Evolutionary conservation across 2,888 invertebrate species (phyloP).

Genomic region (Drosophila suboccidentalis): DNA sequence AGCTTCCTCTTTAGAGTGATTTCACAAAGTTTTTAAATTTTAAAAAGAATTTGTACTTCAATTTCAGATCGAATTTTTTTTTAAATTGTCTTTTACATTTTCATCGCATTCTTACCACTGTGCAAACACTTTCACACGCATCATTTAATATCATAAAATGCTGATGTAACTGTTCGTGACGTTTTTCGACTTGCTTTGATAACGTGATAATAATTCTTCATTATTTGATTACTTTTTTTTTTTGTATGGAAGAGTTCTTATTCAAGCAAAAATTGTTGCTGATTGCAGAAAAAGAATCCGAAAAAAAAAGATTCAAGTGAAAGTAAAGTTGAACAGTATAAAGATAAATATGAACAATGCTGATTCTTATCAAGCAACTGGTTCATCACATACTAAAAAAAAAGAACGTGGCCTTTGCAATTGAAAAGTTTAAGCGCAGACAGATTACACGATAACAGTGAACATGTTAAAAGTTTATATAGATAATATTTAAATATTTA

Average conservation of each 20-base stretch:
- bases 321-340: conserved; percentile 34
- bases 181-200: conserved; percentile 44
- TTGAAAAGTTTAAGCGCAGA: not conserved
- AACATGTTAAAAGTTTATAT: too few relatives aligned
- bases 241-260: conserved; percentile 12
- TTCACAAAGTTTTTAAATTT: too few relatives aligned
- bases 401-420: conserved; percentile 6
- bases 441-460: not conserved
- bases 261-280: conserved; percentile 24
- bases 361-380: conserved; percentile 37
- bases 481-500: too few relatives aligned
- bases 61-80: not conserved
- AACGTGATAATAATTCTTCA: conserved; percentile 57
- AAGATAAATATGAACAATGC: conserved; percentile 8
- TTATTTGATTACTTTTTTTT: conserved; percentile 43
- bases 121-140: conserved; percentile 51
- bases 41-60: not conserved
- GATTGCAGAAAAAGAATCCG: conserved; percentile 38
- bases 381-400: not conserved
- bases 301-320: conserved; percentile 40
- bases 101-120: conserved; percentile 41
- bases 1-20: not conserved
- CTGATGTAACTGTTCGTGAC: conserved; percentile 63
- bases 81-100: not conserved
- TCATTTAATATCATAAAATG: conserved; percentile 38